Evolutionary conservation across 64 coral and sea anemone genomes (phyloP).

Genomic region (Pachyseris speciosa): DNA sequence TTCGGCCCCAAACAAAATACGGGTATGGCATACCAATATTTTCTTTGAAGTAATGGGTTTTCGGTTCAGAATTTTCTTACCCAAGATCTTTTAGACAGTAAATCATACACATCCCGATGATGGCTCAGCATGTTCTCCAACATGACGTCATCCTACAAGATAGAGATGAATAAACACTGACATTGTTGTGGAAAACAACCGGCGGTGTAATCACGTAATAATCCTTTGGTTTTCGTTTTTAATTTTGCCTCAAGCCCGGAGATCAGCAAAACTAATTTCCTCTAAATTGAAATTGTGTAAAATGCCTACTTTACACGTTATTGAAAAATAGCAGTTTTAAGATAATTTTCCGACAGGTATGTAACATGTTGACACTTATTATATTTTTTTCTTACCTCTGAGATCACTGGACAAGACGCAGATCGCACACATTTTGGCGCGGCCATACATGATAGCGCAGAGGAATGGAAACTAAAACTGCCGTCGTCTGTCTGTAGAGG

Average conservation of each 20-base stretch:
- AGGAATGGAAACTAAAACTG: not conserved
- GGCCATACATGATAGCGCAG: not conserved
- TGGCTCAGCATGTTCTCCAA: constrained; percentile 81
- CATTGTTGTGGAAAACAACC: too few relatives aligned
- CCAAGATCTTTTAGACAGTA: constrained; percentile 68
- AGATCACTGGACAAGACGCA: constrained; percentile 43
- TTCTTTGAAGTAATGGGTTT: too few relatives aligned
- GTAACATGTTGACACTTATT: not conserved
- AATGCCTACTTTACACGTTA: too few relatives aligned
- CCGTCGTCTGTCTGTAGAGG: not conserved
- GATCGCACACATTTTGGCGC: not conserved
- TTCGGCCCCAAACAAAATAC: too few relatives aligned
- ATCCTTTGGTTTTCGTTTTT: too few relatives aligned
- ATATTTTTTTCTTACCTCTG: not conserved
- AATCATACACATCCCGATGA: constrained; percentile 84
- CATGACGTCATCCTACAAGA: constrained; percentile 73
- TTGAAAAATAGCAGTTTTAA: too few relatives aligned
- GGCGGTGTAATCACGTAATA: not conserved
- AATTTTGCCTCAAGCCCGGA: too few relatives aligned
- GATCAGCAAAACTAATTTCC: too few relatives aligned
- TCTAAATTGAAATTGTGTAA: too few relatives aligned
- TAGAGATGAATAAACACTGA: not conserved
- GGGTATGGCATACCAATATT: too few relatives aligned
- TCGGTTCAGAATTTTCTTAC: constrained; percentile 16
- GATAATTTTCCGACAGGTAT: too few relatives aligned